Conservation (phyloP, 2,888 invertebrate species). For the Blera fallax region DNA sequence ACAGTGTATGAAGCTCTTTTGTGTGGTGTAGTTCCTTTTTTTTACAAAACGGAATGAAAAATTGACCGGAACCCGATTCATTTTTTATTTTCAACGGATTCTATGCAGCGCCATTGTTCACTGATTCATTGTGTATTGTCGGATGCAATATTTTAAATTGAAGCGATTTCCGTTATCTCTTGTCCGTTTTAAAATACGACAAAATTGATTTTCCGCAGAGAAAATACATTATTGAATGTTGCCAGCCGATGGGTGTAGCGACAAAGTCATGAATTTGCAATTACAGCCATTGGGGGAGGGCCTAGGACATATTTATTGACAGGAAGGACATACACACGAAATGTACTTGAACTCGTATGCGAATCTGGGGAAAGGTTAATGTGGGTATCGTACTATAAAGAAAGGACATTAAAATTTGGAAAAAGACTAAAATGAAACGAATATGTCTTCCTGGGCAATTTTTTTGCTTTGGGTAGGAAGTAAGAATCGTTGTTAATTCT, state of each 20-base stretch:
- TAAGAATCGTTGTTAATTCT: too few relatives aligned
- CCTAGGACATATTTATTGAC: conserved; percentile 63
- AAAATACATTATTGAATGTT: neutral
- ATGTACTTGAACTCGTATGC: neutral
- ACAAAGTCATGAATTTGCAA: conserved; percentile 62
- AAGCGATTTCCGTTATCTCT: conserved; percentile 65
- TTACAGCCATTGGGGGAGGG: conserved; percentile 34
- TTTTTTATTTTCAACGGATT: conserved; percentile 60
- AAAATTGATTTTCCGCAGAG: conserved; percentile 63
- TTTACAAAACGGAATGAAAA: conserved; percentile 60
- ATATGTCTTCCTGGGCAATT: too few relatives aligned
- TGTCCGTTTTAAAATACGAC: conserved; percentile 57
- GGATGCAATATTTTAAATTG: conserved; percentile 73
- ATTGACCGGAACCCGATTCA: conserved; percentile 71
- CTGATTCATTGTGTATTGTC: conserved; percentile 65
- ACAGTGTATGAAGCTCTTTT: conserved; percentile 7
- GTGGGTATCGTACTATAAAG: conserved; percentile 8
- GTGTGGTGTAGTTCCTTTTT: conserved; percentile 4
- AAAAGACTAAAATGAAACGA: neutral
- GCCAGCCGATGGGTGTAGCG: conserved; percentile 45
- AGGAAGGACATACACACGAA: conserved; percentile 64
- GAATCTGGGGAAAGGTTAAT: neutral
- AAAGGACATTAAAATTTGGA: neutral
- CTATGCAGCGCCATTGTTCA: conserved; percentile 47
- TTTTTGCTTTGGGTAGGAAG: too few relatives aligned